Percentiles rank a stretch among this genome's conserved stretches.
phyloP scores from a whole-genome alignment of 2,797 vertebrate species.

The Danio jaintianensis region DNA sequence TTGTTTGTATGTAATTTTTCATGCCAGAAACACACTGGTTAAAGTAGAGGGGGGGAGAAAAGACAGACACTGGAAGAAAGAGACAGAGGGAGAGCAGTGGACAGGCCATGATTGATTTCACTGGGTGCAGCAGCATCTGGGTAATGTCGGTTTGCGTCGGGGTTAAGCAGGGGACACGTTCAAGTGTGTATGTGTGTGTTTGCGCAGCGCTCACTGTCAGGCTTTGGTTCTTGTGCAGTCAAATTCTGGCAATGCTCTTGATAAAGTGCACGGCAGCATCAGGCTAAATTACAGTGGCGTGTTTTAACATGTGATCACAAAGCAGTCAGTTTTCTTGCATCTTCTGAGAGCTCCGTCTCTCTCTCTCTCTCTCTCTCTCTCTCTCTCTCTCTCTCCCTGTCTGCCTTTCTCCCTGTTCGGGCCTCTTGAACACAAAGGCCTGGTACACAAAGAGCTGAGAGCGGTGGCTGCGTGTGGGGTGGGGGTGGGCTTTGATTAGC shows the following conservation, averaged over 20 bases:
- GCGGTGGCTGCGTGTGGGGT: slow-evolving; percentile 43
- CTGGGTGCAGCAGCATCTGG: slow-evolving; percentile 60
- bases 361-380: slow-evolving; percentile 37
- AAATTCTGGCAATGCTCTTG: slow-evolving; percentile 35
- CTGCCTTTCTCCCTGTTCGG: slow-evolving; percentile 47
- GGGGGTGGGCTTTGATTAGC: slow-evolving; percentile 46
- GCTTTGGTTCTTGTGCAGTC: slow-evolving; percentile 41
- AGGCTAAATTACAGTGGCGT: slow-evolving; percentile 4
- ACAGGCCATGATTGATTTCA: slow-evolving; percentile 58
- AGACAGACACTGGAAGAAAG: slow-evolving; percentile 20
- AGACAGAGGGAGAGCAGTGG: slow-evolving; percentile 43
- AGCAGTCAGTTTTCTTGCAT: slow-evolving; percentile 31
- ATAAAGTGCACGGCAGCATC: slow-evolving; percentile 23
- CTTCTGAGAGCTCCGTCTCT: slow-evolving; percentile 10
- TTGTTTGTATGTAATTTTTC: not conserved
- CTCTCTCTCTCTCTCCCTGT: slow-evolving; percentile 21
- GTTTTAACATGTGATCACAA: slow-evolving; percentile 32
- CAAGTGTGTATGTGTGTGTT: slow-evolving; percentile 17
- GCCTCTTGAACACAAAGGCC: slow-evolving; percentile 61
- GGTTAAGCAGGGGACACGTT: slow-evolving; percentile 57
- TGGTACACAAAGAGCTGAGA: slow-evolving; percentile 60
- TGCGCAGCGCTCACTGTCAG: slow-evolving; percentile 41
- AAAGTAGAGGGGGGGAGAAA: not conserved
- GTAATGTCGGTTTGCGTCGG: slow-evolving; percentile 60
- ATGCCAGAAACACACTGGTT: not conserved